phyloP scores from a whole-genome alignment of 1,140 invertebrate genomes.

The Penaeus vannamei region DNA sequence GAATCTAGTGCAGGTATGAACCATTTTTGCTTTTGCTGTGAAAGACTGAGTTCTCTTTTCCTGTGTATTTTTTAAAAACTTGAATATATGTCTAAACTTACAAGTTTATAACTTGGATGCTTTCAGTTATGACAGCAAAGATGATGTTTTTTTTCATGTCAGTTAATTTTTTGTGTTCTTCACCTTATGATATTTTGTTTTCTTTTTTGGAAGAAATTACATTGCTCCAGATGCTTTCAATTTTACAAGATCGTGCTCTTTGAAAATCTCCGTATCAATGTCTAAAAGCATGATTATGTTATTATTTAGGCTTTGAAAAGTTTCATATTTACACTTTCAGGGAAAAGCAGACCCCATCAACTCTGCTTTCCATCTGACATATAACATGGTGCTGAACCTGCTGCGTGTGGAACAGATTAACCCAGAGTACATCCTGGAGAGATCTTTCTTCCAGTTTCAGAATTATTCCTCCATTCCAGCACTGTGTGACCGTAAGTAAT shows the following conservation, averaged over 20 bases:
- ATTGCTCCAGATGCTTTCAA: no score
- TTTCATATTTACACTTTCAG: slow-evolving; percentile 53
- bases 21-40: not conserved
- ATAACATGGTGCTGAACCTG: slow-evolving; percentile 86
- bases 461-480: slow-evolving; percentile 95
- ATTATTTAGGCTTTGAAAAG: not conserved
- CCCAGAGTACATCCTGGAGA: slow-evolving; percentile 98
- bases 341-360: slow-evolving; percentile 97
- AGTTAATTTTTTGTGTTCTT: no score
- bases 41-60: not conserved
- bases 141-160: not conserved
- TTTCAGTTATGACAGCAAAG: no score
- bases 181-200: no score
- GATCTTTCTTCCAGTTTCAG: slow-evolving; percentile 99
- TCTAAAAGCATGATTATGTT: not conserved
- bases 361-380: slow-evolving; percentile 98
- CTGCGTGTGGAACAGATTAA: slow-evolving; percentile 97
- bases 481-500: slow-evolving; percentile 84
- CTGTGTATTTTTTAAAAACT: no score
- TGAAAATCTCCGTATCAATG: not conserved
- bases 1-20: slow-evolving; percentile 63
- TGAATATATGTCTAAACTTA: not conserved
- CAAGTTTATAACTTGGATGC: not conserved
- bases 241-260: no score
- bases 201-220: no score